These are phyloP conservation scores for Bombus sylvicola DNA, from an alignment of 1,140 invertebrate genomes.

Conservation along the genomic window DNA sequence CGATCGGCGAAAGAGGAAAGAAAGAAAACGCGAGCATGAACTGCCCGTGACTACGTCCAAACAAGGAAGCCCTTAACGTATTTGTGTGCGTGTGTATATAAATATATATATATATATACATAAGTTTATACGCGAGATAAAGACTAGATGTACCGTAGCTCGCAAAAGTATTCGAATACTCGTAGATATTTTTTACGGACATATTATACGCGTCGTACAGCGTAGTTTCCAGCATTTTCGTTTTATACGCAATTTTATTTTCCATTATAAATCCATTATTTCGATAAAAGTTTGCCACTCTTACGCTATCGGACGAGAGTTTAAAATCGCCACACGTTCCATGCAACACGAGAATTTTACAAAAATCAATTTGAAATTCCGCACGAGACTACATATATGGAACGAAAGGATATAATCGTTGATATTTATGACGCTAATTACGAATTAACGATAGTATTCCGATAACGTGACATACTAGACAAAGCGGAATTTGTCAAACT, in stretches of 20 bases:
- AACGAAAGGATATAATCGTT: background rate
- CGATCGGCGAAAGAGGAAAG: conserved; percentile 32
- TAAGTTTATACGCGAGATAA: background rate
- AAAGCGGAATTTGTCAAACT: background rate
- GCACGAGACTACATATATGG: too few relatives aligned
- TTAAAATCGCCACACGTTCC: too few relatives aligned
- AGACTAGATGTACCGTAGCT: background rate
- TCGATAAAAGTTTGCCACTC: too few relatives aligned
- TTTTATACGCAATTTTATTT: too few relatives aligned
- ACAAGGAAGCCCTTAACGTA: conserved; percentile 65
- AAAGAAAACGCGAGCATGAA: conserved; percentile 48
- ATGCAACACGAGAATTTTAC: too few relatives aligned
- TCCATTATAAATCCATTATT: too few relatives aligned
- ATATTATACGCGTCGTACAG: too few relatives aligned
- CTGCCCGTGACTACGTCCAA: conserved; percentile 45
- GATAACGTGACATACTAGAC: background rate
- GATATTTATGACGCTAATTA: background rate
- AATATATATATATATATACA: background rate
- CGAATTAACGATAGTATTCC: too few relatives aligned
- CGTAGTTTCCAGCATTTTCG: too few relatives aligned
- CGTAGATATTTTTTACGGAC: accelerated
- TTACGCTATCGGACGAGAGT: too few relatives aligned
- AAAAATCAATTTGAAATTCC: too few relatives aligned
- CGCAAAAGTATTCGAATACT: background rate
- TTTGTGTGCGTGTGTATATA: background rate